Base-by-base conservation (phyloP, 2,888 invertebrate species). In the Cartodere bifasciata region DNA sequence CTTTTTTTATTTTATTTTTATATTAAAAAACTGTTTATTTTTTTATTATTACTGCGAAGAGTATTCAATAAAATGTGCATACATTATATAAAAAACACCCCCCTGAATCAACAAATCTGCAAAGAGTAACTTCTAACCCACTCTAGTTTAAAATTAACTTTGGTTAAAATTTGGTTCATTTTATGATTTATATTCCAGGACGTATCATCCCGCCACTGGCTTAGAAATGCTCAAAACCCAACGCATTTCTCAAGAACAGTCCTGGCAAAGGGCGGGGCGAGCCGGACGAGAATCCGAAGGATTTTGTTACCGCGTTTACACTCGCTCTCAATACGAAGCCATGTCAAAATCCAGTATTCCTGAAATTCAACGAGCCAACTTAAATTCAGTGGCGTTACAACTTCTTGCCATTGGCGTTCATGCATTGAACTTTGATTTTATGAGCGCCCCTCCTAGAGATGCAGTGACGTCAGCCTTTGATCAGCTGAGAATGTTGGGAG, bases 211-310 rank as follows among this genome's bases (percentile, higher is more conserved):
- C 1, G 64, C 67, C 13, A 85, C 83, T 13, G 87, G 90, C 3
- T 67, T 92, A 39, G 91, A 94, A 58, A 63, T 83, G 14, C 62
- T 95, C 35, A 75, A 76, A 50, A 80, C 91, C 16, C 75, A 81
- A 38, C 66, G 74, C 45, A 76, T 90, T 45, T 87, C 94, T 12
- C 83, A 86, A 60, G 90, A 92, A 16, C 92, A 94, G 60, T 84
- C 87, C 7, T 82, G 84, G 78, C 95, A 95, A 64, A 68, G 95
- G 42, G 76, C 86, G 7, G 95, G 95, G 1, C 70, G 95, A 42
- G 91, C 92, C 7, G 94, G 92, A 12, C 72, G 95, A 35, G 86
- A 90, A 51, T 69, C 75, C 3, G 68, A 83, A 34, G 94, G 94
- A 17, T 67, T 66, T 43, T 91, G 91, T 53, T 95, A 90, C 62